Percentiles rank a stretch among this genome's conserved stretches.
phyloP scores from a whole-genome alignment of 2,888 invertebrate species.

The Phortica okadai region DNA sequence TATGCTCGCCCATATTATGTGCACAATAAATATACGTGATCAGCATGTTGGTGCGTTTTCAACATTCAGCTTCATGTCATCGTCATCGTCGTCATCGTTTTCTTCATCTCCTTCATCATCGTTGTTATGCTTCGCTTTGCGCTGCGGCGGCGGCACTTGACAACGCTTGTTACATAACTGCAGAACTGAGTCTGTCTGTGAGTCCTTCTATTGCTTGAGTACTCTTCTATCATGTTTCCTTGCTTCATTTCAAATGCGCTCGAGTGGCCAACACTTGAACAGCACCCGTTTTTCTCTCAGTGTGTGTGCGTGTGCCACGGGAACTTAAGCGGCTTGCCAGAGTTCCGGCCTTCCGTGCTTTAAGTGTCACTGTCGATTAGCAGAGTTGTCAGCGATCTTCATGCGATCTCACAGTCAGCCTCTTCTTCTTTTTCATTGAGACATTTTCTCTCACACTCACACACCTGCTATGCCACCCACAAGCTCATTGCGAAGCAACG shows the following conservation, averaged over 20 bases:
- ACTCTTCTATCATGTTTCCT: neutral
- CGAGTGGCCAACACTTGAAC: neutral
- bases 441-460: too few relatives aligned
- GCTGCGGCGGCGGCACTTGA: slow-evolving; percentile 57
- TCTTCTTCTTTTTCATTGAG: too few relatives aligned
- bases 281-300: neutral
- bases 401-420: neutral
- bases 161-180: neutral
- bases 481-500: too few relatives aligned
- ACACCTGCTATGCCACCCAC: too few relatives aligned
- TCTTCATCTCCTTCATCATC: slow-evolving; percentile 13
- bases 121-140: slow-evolving; percentile 54
- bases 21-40: slow-evolving; percentile 76
- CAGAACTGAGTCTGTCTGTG: neutral
- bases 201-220: slow-evolving; percentile 3
- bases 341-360: neutral
- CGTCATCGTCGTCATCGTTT: slow-evolving; percentile 31
- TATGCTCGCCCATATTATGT: slow-evolving; percentile 72
- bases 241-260: neutral
- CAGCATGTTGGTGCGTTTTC: slow-evolving; percentile 69
- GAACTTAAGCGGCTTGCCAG: slow-evolving; percentile 4
- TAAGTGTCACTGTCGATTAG: neutral
- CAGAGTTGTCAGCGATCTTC: neutral
- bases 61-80: slow-evolving; percentile 39
- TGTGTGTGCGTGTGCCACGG: slow-evolving; percentile 46